These are phyloP conservation scores for Sterna hirundo DNA, from an alignment of 2,113 vertebrate genomes.

Conservation along the genomic window DNA sequence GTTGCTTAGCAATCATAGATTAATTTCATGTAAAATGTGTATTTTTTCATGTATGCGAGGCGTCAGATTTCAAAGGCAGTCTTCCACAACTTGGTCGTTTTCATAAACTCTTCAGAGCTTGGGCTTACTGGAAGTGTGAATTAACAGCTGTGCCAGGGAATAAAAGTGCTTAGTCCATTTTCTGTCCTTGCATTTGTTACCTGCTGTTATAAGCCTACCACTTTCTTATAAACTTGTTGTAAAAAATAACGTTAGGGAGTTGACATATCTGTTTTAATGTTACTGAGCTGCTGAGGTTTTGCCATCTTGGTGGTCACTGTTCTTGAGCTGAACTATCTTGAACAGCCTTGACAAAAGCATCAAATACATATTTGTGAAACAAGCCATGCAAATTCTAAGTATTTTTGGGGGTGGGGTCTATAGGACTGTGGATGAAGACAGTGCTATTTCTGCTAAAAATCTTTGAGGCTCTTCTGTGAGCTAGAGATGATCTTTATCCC, in stretches of 20 bases:
- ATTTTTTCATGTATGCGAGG: not conserved
- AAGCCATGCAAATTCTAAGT: not conserved
- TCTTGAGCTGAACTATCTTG: not conserved
- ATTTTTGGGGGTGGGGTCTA: fast-evolving
- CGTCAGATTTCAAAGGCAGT: not conserved
- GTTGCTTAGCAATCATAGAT: not conserved
- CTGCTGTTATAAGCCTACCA: not conserved
- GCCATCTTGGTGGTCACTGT: not conserved
- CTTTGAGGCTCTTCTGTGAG: not conserved
- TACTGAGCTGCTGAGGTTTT: not conserved
- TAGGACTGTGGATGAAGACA: not conserved
- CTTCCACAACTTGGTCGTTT: not conserved
- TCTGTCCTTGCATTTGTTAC: not conserved
- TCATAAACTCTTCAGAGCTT: not conserved
- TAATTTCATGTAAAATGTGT: not conserved
- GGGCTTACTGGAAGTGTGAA: not conserved
- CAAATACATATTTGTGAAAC: not conserved
- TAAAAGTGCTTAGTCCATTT: not conserved
- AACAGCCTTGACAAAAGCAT: not conserved
- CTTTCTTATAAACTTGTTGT: not conserved
- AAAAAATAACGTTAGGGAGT: fast-evolving
- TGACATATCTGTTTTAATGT: fast-evolving
- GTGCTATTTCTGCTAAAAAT: not conserved
- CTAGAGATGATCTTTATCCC: not conserved
- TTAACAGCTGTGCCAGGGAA: not conserved